Base-by-base conservation (phyloP, 2,113 vertebrate species). In the Charadrius vociferus region DNA sequence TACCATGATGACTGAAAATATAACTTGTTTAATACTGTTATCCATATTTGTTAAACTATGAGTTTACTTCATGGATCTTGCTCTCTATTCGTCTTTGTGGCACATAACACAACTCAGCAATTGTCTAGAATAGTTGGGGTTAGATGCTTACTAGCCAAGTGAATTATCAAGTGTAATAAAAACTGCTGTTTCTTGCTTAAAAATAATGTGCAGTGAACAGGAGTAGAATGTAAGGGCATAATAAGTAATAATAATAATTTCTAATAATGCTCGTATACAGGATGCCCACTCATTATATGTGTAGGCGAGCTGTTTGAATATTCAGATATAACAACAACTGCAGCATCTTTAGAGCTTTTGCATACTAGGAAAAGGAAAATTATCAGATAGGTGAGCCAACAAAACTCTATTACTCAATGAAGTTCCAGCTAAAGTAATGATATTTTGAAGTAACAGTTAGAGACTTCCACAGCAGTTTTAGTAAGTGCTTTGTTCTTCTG, bases 231-330 rank as follows among this genome's bases (percentile, higher is more conserved):
- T n/a, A 77, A 72, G 8, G 4, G 1, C 17, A 77, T 37, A 36
- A 26, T 49, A 67, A 80, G 2, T 19, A 55, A 41, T 71, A 45
- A 59, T n/a, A 56, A 72, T 53, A 22, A 43, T 45, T 89, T 75
- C 19, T 34, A 67, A 29, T 80, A 66, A 80, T 50, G 34, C 6
- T 32, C 1, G 49, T 37, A 19, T 18, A 16, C 10, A 66, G 30
- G 26, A 67, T 78, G 6, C 1, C 8, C 19, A 43, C 1, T 30
- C 1, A 1, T 74, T 43, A n/a, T 1, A 9, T 6, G 12, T 13
- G 3, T 20, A 39, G 34, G 15, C 45, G 29, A 81, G 19, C 10
- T 50, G 27, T 36, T 23, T 61, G 12, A 86, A 29, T 7, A 65
- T 24, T 82, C 49, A 79, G 85, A 49, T 37, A 36, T 23, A 65